Percentiles rank a stretch among this genome's conserved stretches.
phyloP scores from a whole-genome alignment of 1,140 invertebrate genomes.

The Drosophila sp. region DNA sequence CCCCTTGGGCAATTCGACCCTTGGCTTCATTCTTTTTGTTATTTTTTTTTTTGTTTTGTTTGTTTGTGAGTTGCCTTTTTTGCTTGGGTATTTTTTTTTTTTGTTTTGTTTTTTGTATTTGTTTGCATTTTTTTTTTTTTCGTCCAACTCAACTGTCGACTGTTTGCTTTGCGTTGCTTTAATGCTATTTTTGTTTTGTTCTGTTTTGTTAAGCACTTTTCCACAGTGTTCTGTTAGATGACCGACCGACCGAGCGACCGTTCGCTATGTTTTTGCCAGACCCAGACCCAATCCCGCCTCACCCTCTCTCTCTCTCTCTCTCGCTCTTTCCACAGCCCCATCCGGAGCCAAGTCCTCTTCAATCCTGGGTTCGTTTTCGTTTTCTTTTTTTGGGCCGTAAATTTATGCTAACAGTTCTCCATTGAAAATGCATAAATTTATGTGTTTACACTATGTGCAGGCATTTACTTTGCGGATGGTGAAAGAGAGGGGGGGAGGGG shows the following conservation, averaged over 20 bases:
- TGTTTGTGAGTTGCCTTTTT: constrained; percentile 67
- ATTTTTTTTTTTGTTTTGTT: constrained; percentile 28
- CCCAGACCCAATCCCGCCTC: constrained; percentile 20
- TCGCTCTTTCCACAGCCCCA: not conserved
- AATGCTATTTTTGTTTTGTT: constrained; percentile 71
- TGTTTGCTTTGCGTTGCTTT: constrained; percentile 80
- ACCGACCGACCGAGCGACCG: not conserved
- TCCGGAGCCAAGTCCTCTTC: constrained; percentile 4
- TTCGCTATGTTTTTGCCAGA: constrained; percentile 29
- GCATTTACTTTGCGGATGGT: constrained; percentile 62
- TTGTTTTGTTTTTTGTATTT: constrained; percentile 62
- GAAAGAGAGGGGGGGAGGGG: not conserved
- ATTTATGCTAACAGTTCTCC: constrained; percentile 82
- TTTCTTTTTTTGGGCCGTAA: constrained; percentile 67
- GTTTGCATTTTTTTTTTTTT: constrained; percentile 63
- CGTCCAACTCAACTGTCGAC: constrained; percentile 60
- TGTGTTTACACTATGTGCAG: constrained; percentile 81
- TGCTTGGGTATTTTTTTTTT: constrained; percentile 52
- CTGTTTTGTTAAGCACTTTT: constrained; percentile 61
- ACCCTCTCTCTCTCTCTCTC: not conserved
- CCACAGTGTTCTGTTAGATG: constrained; percentile 32
- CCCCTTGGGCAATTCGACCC: constrained; percentile 37
- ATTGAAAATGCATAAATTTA: constrained; percentile 82
- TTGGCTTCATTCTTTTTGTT: constrained; percentile 20
- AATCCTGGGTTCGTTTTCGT: constrained; percentile 40